A percentile compares a stretch with the other conserved stretches of the same genome.
These are phyloP conservation scores for Brachylomia viminalis DNA, from an alignment of 2,888 invertebrate species.

Conservation along the genomic window DNA sequence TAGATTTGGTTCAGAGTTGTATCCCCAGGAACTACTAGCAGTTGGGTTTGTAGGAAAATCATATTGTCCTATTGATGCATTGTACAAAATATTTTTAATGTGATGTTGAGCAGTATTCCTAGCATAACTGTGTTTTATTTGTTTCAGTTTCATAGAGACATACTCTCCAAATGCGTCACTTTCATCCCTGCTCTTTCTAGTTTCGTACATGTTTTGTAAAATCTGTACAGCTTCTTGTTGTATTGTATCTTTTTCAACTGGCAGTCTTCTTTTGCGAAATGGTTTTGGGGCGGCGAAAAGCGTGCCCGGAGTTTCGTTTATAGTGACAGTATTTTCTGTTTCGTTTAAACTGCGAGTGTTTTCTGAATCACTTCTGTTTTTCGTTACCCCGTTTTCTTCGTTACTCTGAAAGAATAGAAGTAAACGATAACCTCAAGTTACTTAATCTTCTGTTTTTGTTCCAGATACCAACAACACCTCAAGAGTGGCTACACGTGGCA, in stretches of 20 bases:
- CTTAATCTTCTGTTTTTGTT: constrained; percentile 52
- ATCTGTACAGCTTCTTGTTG: constrained; percentile 63
- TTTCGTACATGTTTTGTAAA: constrained; percentile 59
- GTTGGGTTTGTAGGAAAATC: constrained; percentile 60
- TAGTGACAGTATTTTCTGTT: constrained; percentile 41
- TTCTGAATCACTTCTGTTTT: constrained; percentile 40
- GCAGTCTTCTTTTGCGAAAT: constrained; percentile 37
- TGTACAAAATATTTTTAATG: constrained; percentile 30
- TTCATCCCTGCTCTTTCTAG: constrained; percentile 55
- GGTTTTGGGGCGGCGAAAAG: constrained; percentile 38
- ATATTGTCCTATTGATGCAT: constrained; percentile 35
- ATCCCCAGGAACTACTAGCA: constrained; percentile 56
- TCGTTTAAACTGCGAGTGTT: constrained; percentile 38
- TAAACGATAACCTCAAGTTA: constrained; percentile 56
- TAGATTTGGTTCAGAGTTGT: constrained; percentile 45
- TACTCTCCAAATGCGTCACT: constrained; percentile 57
- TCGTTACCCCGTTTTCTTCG: no score
- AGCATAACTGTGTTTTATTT: constrained; percentile 52
- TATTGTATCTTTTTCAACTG: constrained; percentile 58
- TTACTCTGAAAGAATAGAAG: constrained; percentile 41
- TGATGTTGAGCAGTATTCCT: constrained; percentile 34
- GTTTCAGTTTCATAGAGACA: constrained; percentile 62
- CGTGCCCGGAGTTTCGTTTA: constrained; percentile 36
- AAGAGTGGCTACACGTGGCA: constrained; percentile 54
- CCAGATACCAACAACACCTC: constrained; percentile 51